These are phyloP conservation scores for Callimico goeldii DNA, from an alignment of 2,797 vertebrate genomes.

Conservation along the genomic window DNA sequence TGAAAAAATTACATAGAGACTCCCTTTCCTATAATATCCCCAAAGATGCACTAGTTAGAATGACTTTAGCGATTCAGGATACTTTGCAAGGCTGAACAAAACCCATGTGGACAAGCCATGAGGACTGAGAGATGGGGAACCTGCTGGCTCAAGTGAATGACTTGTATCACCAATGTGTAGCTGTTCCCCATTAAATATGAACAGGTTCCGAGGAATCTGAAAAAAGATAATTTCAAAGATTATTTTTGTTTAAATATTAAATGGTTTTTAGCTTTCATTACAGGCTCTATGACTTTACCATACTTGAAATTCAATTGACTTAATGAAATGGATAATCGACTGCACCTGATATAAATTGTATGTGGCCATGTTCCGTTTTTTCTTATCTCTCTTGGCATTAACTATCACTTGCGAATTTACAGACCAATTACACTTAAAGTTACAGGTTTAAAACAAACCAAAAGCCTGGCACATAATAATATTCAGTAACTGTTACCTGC, in stretches of 20 bases:
- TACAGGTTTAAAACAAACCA: constrained; percentile 22
- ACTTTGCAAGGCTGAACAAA: neutral
- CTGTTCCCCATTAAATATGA: neutral
- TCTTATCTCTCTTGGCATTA: neutral
- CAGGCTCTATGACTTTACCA: neutral
- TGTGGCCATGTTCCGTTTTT: neutral
- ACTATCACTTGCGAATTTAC: neutral
- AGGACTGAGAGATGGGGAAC: neutral
- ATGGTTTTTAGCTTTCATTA: neutral
- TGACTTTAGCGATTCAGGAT: neutral
- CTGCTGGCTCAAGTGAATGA: neutral
- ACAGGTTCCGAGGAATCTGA: neutral
- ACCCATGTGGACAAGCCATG: neutral
- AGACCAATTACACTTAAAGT: constrained; percentile 11
- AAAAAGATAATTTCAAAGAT: neutral
- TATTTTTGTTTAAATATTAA: constrained; percentile 7
- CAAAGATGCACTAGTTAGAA: neutral
- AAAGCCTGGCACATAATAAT: neutral
- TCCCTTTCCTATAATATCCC: neutral
- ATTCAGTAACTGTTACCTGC: neutral
- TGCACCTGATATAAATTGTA: neutral
- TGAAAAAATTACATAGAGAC: neutral
- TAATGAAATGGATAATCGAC: neutral
- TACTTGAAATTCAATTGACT: constrained; percentile 14
- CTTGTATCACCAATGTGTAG: neutral